phyloP scores from a whole-genome alignment of 1,140 invertebrate species.

The Andricus grossulariae region DNA sequence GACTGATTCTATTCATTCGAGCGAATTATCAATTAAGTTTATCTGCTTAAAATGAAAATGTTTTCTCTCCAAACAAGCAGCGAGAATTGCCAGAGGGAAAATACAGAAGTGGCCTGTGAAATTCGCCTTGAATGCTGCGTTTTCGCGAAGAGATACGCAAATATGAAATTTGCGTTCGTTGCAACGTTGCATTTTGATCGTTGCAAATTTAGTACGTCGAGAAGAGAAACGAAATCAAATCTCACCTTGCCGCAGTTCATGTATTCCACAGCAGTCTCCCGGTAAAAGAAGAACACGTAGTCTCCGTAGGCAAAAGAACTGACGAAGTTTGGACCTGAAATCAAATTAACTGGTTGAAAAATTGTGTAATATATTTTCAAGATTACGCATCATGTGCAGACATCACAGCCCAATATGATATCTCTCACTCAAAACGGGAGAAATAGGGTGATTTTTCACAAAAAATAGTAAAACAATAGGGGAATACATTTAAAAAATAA shows the following conservation, averaged over 20 bases:
- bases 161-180: slow-evolving; percentile 23
- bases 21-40: not conserved
- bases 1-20: no score
- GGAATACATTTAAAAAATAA: no score
- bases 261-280: slow-evolving; percentile 95
- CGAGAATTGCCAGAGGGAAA: not conserved
- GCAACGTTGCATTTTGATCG: slow-evolving; percentile 26
- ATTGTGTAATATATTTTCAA: not conserved
- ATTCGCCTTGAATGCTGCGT: slow-evolving; percentile 18
- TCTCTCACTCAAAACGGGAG: no score
- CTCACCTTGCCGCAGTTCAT: slow-evolving; percentile 96
- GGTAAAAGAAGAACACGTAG: slow-evolving; percentile 98
- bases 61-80: not conserved
- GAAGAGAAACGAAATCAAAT: slow-evolving; percentile 26
- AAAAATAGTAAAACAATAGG: no score
- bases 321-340: slow-evolving; percentile 93
- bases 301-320: slow-evolving; percentile 93
- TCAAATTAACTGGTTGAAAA: slow-evolving; percentile 42
- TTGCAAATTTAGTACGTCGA: not conserved
- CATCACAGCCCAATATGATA: no score
- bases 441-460: no score
- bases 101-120: not conserved
- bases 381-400: no score
- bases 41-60: not conserved
- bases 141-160: slow-evolving; percentile 20